A percentile compares a stretch with the other conserved stretches of the same genome.
These are phyloP conservation scores for Phalloptychus januarius DNA, from an alignment of 2,797 vertebrate genomes.

Conservation along the genomic window DNA sequence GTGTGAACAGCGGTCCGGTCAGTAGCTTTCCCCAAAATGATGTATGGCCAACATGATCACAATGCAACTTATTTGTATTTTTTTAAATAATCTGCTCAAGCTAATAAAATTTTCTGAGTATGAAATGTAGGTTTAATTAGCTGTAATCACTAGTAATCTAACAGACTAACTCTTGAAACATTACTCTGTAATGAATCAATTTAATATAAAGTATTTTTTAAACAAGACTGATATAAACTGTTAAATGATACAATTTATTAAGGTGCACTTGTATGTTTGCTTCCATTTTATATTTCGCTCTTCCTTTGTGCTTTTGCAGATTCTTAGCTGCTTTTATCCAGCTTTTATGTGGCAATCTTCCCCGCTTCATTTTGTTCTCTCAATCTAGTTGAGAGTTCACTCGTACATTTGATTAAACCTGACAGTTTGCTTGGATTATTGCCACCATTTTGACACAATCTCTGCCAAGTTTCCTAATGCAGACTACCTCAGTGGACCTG, in stretches of 20 bases:
- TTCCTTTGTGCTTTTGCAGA: neutral
- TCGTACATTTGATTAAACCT: slow-evolving; percentile 40
- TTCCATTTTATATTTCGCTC: slow-evolving; percentile 4
- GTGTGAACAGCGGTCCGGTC: neutral
- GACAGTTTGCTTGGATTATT: slow-evolving; percentile 37
- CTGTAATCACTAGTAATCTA: neutral
- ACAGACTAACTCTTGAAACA: neutral
- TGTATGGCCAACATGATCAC: neutral
- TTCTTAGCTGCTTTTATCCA: slow-evolving; percentile 12
- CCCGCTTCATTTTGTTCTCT: slow-evolving; percentile 23
- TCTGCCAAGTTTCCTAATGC: slow-evolving; percentile 35
- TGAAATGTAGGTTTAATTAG: neutral
- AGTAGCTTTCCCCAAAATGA: neutral
- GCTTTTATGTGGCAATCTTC: neutral
- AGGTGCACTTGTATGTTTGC: slow-evolving; percentile 10
- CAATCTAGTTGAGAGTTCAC: slow-evolving; percentile 39
- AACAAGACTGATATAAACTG: neutral
- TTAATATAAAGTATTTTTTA: neutral
- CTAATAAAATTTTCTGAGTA: neutral
- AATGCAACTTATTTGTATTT: neutral
- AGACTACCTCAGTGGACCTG: slow-evolving; percentile 1
- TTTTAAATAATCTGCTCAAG: neutral
- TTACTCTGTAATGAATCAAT: neutral
- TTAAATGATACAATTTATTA: neutral
- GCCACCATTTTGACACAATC: slow-evolving; percentile 25